phyloP scores from a whole-genome alignment of 2,888 invertebrate species.

The Idaea dimidiata region DNA sequence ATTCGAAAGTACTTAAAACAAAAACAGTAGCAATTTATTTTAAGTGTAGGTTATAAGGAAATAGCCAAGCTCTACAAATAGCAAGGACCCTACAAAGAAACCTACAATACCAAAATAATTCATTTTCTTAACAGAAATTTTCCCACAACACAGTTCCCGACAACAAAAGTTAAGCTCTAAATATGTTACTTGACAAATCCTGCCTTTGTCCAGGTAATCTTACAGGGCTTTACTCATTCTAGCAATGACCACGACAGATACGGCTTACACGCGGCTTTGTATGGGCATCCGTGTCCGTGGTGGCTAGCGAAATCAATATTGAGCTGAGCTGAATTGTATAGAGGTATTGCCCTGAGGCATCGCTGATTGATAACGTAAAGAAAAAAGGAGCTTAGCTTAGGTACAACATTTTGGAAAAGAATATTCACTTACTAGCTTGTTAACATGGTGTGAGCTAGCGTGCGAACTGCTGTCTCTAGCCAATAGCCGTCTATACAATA shows the following conservation, averaged over 20 bases:
- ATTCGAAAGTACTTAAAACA: too few species aligned
- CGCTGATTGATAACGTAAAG: conserved; percentile 9
- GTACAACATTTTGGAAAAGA: neutral
- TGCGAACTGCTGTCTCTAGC: too few species aligned
- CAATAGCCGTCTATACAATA: too few species aligned
- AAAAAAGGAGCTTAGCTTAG: neutral
- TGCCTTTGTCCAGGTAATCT: conserved; percentile 69
- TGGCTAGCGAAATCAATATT: conserved; percentile 44
- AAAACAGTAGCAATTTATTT: neutral
- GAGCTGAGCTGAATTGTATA: neutral
- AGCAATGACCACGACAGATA: conserved; percentile 44
- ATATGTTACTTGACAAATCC: conserved; percentile 61
- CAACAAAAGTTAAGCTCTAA: conserved; percentile 63
- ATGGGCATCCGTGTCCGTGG: conserved; percentile 73
- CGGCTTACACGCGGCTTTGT: conserved; percentile 61
- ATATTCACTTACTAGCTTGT: too few species aligned
- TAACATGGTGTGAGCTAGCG: too few species aligned
- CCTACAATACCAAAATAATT: neutral
- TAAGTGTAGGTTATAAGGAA: neutral
- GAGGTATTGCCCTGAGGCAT: neutral
- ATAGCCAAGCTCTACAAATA: neutral
- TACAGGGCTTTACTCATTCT: conserved; percentile 52
- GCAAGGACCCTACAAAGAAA: neutral
- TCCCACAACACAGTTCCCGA: conserved; percentile 19
- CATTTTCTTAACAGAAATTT: conserved; percentile 2